A percentile compares a stretch with the other conserved stretches of the same genome.
Evolutionary conservation across 2,113 vertebrate genomes (phyloP).

Genomic region (Ovis aries): DNA sequence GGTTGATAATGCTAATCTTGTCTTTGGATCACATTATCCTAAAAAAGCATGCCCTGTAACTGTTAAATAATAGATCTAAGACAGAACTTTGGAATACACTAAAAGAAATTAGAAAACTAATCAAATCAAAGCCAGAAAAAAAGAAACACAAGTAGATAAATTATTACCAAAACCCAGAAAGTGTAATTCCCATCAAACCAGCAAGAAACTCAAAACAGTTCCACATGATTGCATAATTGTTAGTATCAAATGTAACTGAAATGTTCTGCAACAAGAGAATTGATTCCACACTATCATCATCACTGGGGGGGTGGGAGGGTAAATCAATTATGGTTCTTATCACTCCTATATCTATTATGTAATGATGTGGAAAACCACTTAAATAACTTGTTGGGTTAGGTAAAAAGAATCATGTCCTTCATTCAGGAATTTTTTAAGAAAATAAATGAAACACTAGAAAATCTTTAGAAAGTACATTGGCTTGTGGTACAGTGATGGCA

Average conservation of each 20-base stretch:
- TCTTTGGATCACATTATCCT: conserved; percentile 49
- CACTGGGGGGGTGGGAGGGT: background rate
- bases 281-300: background rate
- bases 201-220: conserved; percentile 72
- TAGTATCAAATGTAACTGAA: conserved; percentile 63
- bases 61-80: conserved; percentile 47
- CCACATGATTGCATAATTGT: conserved; percentile 58
- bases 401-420: conserved; percentile 12
- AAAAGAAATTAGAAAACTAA: conserved; percentile 60
- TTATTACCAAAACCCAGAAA: conserved; percentile 65
- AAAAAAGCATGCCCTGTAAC: conserved; percentile 20
- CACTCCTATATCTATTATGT: background rate
- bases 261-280: conserved; percentile 36
- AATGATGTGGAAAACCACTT: background rate
- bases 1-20: background rate
- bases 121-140: conserved; percentile 58
- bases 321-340: background rate
- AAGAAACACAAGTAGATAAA: conserved; percentile 45
- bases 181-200: conserved; percentile 71
- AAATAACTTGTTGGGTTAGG: background rate
- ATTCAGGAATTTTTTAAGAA: conserved; percentile 12
- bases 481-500: background rate
- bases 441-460: background rate
- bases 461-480: conserved; percentile 37
- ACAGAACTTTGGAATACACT: conserved; percentile 34